Evolutionary conservation across 2,113 vertebrate genomes (phyloP), one percentile per base, ranked within the genome.

Genomic region (Pseudonaja textilis): DNA sequence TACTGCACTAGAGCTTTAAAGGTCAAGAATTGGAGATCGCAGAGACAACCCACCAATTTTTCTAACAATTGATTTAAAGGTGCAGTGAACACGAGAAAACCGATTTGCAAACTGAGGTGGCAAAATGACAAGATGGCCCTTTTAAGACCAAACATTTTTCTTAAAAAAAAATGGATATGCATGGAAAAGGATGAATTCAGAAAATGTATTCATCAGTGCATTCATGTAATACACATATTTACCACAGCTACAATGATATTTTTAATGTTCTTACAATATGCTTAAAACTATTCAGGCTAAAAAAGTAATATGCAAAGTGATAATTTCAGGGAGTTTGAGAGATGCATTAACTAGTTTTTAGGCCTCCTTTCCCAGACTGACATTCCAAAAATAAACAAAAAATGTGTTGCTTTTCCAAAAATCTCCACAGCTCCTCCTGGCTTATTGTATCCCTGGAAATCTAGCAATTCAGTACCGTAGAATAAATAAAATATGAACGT

Each of bases 1-100:
- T 52, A 52, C 92, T 92, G 93, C 86, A 61, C 91, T 92, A 92
- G 52, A 93, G 93, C 12, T 39, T 56, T 0, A 91, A 92, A 95
- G 92, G 93, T 91, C 90, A 90, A 90, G 91, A 90, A 89, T 57
- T 0, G 26, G 87, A 87, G 90, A 8, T 39, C 55, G 57, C 42
- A 81, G 87, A 91, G 91, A 89, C 90, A 87, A 45, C 42, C 85
- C 50, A 61, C 57, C 81, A 52, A 85, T 59, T 85, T 89, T 86
- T 29, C 0, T 3, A 86, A 69, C 39, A 64, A 59, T 5, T 87
- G 42, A n/a, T 22, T 14, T 50, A 47, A 74, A 0, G 85, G 54
- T 9, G 26, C 52, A 11, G 14, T 34, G 61, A 93, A 90, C 20
- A 0, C 7, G 39, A 69, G 55, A 86, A 29, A 25, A 42, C 20